Evolutionary conservation across 2,888 invertebrate genomes (phyloP).

Genomic region (Sesia apiformis): DNA sequence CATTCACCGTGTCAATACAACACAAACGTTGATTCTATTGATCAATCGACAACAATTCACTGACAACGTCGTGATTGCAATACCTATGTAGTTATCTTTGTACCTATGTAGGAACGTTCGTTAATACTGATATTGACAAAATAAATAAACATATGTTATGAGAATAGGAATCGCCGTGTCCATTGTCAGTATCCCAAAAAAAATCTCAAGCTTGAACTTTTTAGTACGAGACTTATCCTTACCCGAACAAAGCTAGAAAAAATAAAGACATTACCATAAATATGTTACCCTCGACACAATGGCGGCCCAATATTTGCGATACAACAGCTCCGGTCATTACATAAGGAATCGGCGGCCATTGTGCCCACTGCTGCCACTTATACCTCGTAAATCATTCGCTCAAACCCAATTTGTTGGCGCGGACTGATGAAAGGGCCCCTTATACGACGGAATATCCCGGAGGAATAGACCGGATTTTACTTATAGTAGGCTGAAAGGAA

Average conservation of each 20-base stretch:
- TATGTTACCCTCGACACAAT: neutral
- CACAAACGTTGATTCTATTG: neutral
- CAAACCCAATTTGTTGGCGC: conserved; percentile 39
- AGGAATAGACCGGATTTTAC: conserved; percentile 17
- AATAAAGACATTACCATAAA: neutral
- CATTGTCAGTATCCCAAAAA: no score
- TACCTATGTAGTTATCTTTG: neutral
- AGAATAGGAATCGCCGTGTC: no score
- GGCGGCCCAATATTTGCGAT: conserved; percentile 15
- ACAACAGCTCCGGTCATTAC: conserved; percentile 17
- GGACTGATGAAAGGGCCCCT: conserved; percentile 37
- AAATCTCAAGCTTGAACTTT: no score
- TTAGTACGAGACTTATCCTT: no score
- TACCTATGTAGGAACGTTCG: neutral
- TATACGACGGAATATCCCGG: conserved; percentile 17
- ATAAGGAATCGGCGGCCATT: conserved; percentile 9
- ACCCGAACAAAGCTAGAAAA: neutral
- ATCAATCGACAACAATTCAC: neutral
- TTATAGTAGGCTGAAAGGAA: neutral
- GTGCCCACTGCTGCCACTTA: conserved; percentile 24
- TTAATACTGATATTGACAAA: neutral
- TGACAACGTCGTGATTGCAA: neutral
- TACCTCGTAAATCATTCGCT: conserved; percentile 44
- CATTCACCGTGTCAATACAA: neutral
- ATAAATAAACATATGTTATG: no score